Evolutionary conservation across 2,888 invertebrate species (phyloP).

Genomic region (Drosophila antonietae): DNA sequence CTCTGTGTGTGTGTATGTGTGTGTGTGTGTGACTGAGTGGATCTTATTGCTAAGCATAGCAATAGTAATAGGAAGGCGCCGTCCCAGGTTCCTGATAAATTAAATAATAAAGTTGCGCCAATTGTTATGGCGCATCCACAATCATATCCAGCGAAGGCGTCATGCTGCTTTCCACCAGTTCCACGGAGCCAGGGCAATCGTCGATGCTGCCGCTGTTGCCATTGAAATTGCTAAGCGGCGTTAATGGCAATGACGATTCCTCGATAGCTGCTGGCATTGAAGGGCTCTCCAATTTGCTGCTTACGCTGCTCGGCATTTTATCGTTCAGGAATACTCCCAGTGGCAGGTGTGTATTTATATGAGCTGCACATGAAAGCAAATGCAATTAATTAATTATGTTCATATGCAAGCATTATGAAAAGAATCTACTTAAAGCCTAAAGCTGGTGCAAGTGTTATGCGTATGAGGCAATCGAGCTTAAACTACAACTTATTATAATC

Average conservation of each 20-base stretch:
- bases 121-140: slow-evolving; percentile 59
- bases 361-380: slow-evolving; percentile 54
- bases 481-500: slow-evolving; percentile 1
- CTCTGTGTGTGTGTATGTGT: slow-evolving; percentile 14
- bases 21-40: slow-evolving; percentile 23
- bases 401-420: neutral
- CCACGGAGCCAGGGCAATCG: slow-evolving; percentile 62
- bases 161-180: slow-evolving; percentile 47
- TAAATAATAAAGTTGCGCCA: slow-evolving; percentile 58
- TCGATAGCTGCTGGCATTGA: slow-evolving; percentile 35
- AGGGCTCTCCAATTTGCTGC: slow-evolving; percentile 42
- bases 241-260: slow-evolving; percentile 49
- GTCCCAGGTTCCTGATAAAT: slow-evolving; percentile 44
- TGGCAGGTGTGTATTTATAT: slow-evolving; percentile 74
- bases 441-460: slow-evolving; percentile 50
- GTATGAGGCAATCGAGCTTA: slow-evolving; percentile 22
- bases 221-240: slow-evolving; percentile 54
- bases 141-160: slow-evolving; percentile 52
- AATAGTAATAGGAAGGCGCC: slow-evolving; percentile 53
- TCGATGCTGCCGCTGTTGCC: slow-evolving; percentile 45
- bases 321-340: slow-evolving; percentile 72
- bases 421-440: slow-evolving; percentile 13
- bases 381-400: neutral
- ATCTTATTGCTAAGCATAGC: slow-evolving; percentile 52
- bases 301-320: slow-evolving; percentile 36